Base-by-base conservation (phyloP, 1,140 invertebrate species). In the Zaprionus kolodkinae region DNA sequence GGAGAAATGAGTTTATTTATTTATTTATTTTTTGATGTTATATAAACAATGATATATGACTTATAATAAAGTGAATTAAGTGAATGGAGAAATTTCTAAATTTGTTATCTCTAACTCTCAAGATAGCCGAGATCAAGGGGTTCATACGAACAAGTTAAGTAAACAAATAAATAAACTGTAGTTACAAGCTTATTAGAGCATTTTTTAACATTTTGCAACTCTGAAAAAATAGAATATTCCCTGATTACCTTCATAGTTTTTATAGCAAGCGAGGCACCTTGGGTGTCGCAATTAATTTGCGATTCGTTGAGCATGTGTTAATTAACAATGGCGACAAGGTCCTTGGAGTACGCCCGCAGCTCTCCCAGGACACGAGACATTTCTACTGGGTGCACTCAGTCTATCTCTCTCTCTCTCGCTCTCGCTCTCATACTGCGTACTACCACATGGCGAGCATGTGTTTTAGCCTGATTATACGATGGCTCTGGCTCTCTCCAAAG, bases 241-340 rank as follows among this genome's bases (percentile, higher is more conserved):
- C 30, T 3, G 45, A 17, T 38, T 21, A 30, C 27, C 27, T 30
- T 9, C 15, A 33, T 38, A 61, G 40, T 36, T 61, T 52, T 33
- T 40, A 12, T 50, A 62, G 63, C 73, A 64, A 69, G 54, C 55
- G 61, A 56, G 27, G 13, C 43, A 74, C 62, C 64, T 17, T 9
- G 45, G 10, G 76, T 77, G 85, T 72, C 73, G 86, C 88, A 91
- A 91, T 91, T 91, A 89, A 91, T 91, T 91, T 91, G 91, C 88
- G 89, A 91, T 91, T 89, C 88, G 88, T 82, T 81, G 89, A 91
- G 81, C 89, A 91, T 83, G 84, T 91, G 84, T 91, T 91, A 91
- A 91, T 91, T 91, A 91, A 91, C 90, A 84, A 80, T 78, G 71
- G 73, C 75, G 72, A 68, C 63, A 72, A 64, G 67, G 38, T 89